Evolutionary conservation across 2,113 vertebrate species (phyloP).

Genomic region (Phoenicopterus ruber): DNA sequence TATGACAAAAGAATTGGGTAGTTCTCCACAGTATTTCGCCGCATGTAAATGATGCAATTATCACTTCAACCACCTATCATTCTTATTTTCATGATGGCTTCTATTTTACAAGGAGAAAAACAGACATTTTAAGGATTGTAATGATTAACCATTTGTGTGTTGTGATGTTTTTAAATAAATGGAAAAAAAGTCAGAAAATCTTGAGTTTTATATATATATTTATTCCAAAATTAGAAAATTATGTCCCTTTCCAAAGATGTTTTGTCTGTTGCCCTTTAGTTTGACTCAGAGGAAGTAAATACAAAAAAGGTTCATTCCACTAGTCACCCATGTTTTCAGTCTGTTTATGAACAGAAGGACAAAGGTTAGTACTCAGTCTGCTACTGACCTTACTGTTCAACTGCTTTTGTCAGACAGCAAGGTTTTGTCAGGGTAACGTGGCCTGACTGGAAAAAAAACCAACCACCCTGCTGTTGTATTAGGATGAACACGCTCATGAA

Average conservation of each 20-base stretch:
- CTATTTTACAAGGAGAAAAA: background rate
- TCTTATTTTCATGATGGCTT: background rate
- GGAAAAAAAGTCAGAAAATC: background rate
- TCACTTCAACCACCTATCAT: background rate
- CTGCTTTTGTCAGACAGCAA: background rate
- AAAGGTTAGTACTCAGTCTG: background rate
- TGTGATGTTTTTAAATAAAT: conserved; percentile 4
- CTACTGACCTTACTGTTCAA: background rate
- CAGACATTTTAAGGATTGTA: background rate
- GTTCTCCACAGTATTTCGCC: background rate
- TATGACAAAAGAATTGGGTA: background rate
- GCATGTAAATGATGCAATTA: conserved; percentile 22
- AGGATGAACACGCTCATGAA: background rate
- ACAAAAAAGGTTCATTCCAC: background rate
- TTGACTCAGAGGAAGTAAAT: conserved; percentile 1
- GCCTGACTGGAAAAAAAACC: background rate
- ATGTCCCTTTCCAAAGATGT: background rate
- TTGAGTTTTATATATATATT: background rate
- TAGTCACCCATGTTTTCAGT: background rate
- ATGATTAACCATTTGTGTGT: background rate
- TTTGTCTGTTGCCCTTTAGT: background rate
- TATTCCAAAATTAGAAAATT: background rate
- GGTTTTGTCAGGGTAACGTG: background rate
- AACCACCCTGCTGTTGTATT: background rate
- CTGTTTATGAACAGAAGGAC: conserved; percentile 15